These are phyloP conservation scores for Ciconia boyciana DNA, from an alignment of 2,113 vertebrate species.

Conservation along the genomic window DNA sequence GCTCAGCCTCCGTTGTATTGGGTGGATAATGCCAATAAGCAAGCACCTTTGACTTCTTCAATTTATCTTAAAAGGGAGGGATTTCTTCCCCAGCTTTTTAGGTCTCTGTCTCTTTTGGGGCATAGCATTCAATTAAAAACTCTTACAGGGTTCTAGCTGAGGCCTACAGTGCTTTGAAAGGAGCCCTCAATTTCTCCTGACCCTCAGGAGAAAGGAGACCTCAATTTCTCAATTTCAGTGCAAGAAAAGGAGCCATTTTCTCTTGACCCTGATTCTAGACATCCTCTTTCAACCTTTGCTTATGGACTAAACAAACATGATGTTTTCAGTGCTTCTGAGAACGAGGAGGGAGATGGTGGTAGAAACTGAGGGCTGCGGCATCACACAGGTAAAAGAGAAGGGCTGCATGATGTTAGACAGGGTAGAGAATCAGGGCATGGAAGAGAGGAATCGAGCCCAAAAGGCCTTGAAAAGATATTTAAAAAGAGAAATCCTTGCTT, in stretches of 20 bases:
- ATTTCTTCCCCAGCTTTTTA: not conserved
- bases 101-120: not conserved
- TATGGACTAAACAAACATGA: not conserved
- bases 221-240: no score
- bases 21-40: not conserved
- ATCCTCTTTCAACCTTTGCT: not conserved
- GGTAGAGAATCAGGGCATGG: not conserved
- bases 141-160: not conserved
- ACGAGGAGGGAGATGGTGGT: not conserved
- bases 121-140: not conserved
- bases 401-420: not conserved
- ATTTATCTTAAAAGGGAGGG: not conserved
- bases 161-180: not conserved
- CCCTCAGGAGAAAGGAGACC: no score
- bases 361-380: not conserved
- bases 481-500: not conserved
- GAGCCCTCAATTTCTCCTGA: not conserved
- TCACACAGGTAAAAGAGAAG: not conserved
- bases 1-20: fast-evolving
- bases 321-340: not conserved
- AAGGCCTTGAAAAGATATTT: not conserved
- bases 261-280: not conserved
- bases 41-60: not conserved
- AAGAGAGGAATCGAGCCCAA: not conserved
- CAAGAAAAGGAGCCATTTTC: no score